Percentiles rank a stretch among this genome's conserved stretches.
Evolutionary conservation across 2,888 invertebrate genomes (phyloP).

Genomic region (Capitulum mitella): DNA sequence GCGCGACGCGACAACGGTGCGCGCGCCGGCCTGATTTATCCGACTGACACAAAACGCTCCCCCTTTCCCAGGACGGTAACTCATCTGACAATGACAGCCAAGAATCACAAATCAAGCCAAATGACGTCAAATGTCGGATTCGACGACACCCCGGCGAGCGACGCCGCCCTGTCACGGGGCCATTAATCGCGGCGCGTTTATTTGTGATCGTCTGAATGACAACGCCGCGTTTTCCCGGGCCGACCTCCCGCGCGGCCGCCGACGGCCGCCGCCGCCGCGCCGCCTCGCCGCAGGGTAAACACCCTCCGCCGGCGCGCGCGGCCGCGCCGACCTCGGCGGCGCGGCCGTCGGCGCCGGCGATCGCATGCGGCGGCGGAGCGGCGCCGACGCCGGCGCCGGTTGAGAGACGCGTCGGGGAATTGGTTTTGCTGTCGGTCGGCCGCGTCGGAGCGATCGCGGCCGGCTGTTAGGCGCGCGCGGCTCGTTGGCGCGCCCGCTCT

Average conservation of each 20-base stretch:
- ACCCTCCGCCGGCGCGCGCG: background rate
- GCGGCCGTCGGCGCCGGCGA: background rate
- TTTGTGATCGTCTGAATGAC: conserved; percentile 21
- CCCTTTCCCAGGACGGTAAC: conserved; percentile 24
- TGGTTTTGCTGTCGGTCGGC: too few species aligned
- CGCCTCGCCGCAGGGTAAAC: conserved; percentile 12
- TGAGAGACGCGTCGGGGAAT: too few species aligned
- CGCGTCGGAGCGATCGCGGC: too few species aligned
- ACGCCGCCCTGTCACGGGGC: background rate
- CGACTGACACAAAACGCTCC: conserved; percentile 19
- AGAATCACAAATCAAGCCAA: conserved; percentile 24
- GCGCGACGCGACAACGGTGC: background rate
- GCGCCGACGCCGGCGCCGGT: conserved; percentile 1
- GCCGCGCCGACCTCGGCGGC: background rate
- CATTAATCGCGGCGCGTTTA: conserved; percentile 20
- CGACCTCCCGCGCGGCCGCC: background rate
- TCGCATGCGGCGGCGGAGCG: background rate
- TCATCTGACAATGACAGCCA: conserved; percentile 23
- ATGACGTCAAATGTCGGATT: conserved; percentile 24
- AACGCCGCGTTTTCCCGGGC: background rate
- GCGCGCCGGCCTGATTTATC: background rate
- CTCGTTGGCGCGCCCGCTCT: too few species aligned
- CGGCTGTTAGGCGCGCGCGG: too few species aligned
- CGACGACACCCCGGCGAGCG: conserved; percentile 21
- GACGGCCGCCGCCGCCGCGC: background rate